Evolutionary conservation across 2,113 vertebrate genomes (phyloP).

Genomic region (Ptilorrhoa leucosticta): DNA sequence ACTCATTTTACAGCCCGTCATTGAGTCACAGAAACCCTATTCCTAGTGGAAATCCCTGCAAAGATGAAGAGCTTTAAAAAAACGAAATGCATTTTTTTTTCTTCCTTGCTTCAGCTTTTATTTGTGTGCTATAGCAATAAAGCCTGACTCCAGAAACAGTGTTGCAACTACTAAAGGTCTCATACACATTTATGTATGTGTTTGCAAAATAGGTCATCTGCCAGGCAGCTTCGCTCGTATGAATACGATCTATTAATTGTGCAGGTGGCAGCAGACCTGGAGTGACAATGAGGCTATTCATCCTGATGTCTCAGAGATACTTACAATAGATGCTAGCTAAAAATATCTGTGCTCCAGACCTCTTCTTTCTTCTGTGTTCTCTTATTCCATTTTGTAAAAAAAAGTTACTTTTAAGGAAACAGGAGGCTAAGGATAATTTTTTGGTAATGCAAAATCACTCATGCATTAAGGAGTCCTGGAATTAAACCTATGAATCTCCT

Average conservation of each 20-base stretch:
- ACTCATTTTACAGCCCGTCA: neutral
- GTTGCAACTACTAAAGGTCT: neutral
- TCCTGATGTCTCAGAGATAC: neutral
- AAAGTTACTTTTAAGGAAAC: neutral
- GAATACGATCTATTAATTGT: neutral
- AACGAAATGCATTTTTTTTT: neutral
- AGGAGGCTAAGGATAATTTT: neutral
- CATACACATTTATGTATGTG: neutral
- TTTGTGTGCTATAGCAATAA: neutral
- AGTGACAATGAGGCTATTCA: neutral
- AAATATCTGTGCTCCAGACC: neutral
- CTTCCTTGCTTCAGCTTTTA: neutral
- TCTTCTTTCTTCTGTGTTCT: neutral
- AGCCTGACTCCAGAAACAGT: neutral
- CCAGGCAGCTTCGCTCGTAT: fast-evolving
- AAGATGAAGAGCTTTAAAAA: neutral
- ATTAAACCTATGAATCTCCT: neutral
- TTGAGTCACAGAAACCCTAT: neutral
- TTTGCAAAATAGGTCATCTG: neutral
- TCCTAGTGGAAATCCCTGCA: neutral
- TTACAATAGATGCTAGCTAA: neutral
- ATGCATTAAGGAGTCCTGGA: neutral
- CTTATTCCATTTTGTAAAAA: neutral
- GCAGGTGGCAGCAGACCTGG: neutral
- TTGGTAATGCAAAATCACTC: neutral